phyloP scores from a whole-genome alignment of 2,888 invertebrate species.

The Ectemnius lituratus region DNA sequence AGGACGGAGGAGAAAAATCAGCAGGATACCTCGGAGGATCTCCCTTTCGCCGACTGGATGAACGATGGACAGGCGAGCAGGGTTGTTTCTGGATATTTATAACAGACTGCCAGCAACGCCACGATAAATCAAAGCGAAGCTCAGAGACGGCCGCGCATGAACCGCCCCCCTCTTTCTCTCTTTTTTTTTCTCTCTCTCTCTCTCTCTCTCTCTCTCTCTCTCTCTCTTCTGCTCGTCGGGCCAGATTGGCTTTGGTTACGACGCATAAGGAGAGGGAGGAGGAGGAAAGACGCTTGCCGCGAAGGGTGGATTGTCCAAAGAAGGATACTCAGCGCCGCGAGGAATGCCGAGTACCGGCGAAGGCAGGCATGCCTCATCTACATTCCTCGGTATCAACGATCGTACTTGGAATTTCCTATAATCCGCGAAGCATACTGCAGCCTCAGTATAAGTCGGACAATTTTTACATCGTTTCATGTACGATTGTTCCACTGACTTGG shows the following conservation, averaged over 20 bases:
- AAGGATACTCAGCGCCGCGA: slow-evolving; percentile 46
- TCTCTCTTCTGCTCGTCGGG: slow-evolving; percentile 16
- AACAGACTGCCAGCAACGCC: slow-evolving; percentile 61
- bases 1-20: slow-evolving; percentile 54
- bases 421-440: slow-evolving; percentile 32
- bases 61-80: slow-evolving; percentile 43
- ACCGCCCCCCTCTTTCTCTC: slow-evolving; percentile 49
- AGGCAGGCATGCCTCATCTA: slow-evolving; percentile 50
- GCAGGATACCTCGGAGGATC: slow-evolving; percentile 48
- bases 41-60: slow-evolving; percentile 49
- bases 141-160: slow-evolving; percentile 44
- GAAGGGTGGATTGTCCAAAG: slow-evolving; percentile 26
- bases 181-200: no score
- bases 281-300: slow-evolving; percentile 10
- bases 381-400: slow-evolving; percentile 55
- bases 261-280: slow-evolving; percentile 26
- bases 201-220: no score
- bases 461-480: slow-evolving; percentile 12
- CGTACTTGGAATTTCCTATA: slow-evolving; percentile 39
- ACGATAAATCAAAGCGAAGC: slow-evolving; percentile 64
- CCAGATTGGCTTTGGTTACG: slow-evolving; percentile 59
- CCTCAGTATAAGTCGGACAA: slow-evolving; percentile 26
- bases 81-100: slow-evolving; percentile 67
- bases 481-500: slow-evolving; percentile 22
- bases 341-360: slow-evolving; percentile 48